Base-by-base conservation (phyloP, 2,797 vertebrate genomes). In the Hephaestus fuliginosus region DNA sequence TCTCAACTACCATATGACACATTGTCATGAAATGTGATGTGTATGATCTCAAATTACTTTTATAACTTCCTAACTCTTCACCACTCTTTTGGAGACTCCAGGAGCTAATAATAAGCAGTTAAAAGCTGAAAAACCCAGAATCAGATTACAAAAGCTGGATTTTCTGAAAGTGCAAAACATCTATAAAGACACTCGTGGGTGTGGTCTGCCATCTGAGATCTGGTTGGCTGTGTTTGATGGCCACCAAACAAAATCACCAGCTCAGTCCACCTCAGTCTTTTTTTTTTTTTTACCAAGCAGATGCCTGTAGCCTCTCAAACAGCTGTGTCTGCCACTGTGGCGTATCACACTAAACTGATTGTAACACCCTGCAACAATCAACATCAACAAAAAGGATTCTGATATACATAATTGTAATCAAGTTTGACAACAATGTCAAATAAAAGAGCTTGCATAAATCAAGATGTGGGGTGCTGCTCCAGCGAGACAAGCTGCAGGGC, bases 391-490 rank as follows among this genome's bases (percentile, higher is more conserved):
- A 88, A 84, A 74, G 2, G 75, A 79, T 85, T 83, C 90, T 91
- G 86, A 93, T 90, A 92, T 92, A 86, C 90, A 93, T 94, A 92
- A 94, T 93, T 94, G 89, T 92, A 93, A 94, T 94, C 89, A 91
- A 74, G 84, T 92, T 90, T 93, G 91, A 92, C 86, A 87, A 86
- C 87, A 88, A 87, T 88, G 85, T 91, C 86, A 91, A 91, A 90
- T 92, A 83, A 92, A 90, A 89, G 75, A 62, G 60, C 15, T 64
- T 51, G 81, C 81, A 87, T 91, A 88, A 88, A 91, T 93, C 68
- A 86, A 66, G 82, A 71, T 49, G 28, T 65, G 52, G 53, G 55
- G 69, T 74, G 66, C 84, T 65, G 52, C 67, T 81, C 46, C 76
- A 72, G 65, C 64, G 65, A 56, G 75, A 70, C 74, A 60, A 64